Evolutionary conservation across 2,113 vertebrate genomes (phyloP).

Genomic region (Actinemys pallida): DNA sequence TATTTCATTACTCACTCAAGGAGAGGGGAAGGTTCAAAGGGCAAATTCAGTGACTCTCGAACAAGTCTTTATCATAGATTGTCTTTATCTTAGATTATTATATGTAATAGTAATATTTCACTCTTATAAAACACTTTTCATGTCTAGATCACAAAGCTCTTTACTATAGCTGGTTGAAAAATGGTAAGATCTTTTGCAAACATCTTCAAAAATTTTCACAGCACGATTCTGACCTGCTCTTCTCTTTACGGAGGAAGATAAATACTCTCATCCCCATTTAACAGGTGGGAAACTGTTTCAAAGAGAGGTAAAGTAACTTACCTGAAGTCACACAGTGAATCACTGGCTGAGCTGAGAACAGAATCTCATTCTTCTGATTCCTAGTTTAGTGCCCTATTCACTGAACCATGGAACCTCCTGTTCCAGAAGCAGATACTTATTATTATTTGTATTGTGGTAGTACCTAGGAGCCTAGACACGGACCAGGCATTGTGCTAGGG

Average conservation of each 20-base stretch:
- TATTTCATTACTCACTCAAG: not conserved
- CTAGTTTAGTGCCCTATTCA: not conserved
- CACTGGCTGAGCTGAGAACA: not conserved
- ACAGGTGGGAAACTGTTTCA: not conserved
- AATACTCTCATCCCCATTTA: fast-evolving
- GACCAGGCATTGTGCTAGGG: no score
- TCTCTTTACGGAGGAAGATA: not conserved
- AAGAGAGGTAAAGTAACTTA: not conserved
- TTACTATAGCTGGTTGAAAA: not conserved
- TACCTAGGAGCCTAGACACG: no score
- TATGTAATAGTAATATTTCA: not conserved
- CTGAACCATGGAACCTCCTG: no score
- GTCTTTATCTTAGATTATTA: not conserved
- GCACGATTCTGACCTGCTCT: not conserved
- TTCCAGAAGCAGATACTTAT: no score
- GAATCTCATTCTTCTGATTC: not conserved
- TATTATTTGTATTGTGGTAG: no score
- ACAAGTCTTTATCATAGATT: not conserved
- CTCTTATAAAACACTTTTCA: not conserved
- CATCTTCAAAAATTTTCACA: not conserved
- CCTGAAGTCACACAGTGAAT: not conserved
- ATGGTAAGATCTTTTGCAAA: not conserved
- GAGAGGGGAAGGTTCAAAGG: not conserved
- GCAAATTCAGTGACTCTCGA: not conserved
- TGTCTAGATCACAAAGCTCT: not conserved